Evolutionary conservation across 2,797 vertebrate species (phyloP).

Genomic region (Momotus momota): DNA sequence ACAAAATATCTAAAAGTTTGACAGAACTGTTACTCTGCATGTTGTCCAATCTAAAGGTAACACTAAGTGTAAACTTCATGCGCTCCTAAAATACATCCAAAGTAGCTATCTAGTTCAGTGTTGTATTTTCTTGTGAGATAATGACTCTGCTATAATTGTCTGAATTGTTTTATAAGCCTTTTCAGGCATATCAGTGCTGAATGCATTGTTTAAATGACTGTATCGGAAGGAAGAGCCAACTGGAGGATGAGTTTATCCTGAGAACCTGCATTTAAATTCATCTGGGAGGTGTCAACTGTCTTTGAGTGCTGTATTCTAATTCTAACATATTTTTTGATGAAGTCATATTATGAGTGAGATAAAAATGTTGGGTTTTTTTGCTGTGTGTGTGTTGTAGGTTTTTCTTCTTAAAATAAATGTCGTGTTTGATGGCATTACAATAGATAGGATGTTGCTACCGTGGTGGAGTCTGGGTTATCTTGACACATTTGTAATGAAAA

Average conservation of each 20-base stretch:
- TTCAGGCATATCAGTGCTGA: neutral
- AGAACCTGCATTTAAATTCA: neutral
- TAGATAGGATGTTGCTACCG: neutral
- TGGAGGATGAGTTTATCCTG: neutral
- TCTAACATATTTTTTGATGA: neutral
- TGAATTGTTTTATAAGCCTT: neutral
- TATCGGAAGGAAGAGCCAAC: neutral
- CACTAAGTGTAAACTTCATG: neutral
- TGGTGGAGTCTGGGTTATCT: neutral
- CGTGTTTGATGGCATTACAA: neutral
- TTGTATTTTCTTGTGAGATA: neutral
- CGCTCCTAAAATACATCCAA: neutral
- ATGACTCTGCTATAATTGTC: neutral
- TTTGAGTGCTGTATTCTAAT: neutral
- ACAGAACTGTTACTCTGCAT: slow-evolving; percentile 84
- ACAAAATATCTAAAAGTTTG: slow-evolving; percentile 44
- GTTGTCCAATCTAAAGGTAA: slow-evolving; percentile 88
- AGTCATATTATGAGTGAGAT: neutral
- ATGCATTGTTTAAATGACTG: neutral
- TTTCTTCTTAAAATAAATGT: neutral
- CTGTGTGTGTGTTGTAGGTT: neutral
- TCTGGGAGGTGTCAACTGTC: neutral
- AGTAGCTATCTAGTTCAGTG: too few relatives aligned
- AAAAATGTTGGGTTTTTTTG: neutral
- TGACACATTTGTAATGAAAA: neutral